Conservation (phyloP, 2,113 vertebrate species). For the Marcusenius ussheri region DNA sequence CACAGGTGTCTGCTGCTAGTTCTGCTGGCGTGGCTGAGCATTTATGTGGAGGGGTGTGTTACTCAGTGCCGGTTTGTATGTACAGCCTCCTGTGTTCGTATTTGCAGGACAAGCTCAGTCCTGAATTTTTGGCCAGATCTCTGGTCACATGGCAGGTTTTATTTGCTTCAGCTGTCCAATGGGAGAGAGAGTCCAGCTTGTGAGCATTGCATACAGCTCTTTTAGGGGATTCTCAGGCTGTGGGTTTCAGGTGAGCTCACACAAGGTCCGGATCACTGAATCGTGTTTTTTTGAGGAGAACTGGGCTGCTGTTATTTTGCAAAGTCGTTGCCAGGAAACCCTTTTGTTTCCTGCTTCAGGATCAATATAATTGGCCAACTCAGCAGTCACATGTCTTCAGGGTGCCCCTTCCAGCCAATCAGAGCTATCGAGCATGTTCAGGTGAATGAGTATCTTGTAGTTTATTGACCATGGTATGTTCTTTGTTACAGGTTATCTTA, state of each 20-base stretch:
- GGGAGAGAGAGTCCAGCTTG: background rate
- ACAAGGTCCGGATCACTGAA: background rate
- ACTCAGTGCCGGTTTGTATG: background rate
- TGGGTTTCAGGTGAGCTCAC: background rate
- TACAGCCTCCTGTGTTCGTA: background rate
- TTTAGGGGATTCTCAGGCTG: background rate
- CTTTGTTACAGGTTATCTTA: constrained; percentile 13
- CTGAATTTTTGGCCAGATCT: background rate
- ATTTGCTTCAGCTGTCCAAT: background rate
- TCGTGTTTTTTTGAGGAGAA: constrained; percentile 14
- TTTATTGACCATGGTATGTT: constrained; percentile 48
- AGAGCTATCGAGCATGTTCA: constrained; percentile 26
- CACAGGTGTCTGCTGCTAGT: background rate
- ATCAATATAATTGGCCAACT: constrained; percentile 51
- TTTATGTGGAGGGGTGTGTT: background rate
- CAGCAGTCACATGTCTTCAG: constrained; percentile 22
- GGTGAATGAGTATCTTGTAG: constrained; percentile 40
- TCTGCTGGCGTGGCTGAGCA: background rate
- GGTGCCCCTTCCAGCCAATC: constrained; percentile 37
- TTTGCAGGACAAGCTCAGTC: background rate
- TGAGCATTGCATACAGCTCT: background rate
- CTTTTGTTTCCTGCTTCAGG: constrained; percentile 39
- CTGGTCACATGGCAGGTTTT: background rate
- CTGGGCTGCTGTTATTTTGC: background rate
- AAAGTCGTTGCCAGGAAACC: constrained; percentile 46